phyloP scores from a whole-genome alignment of 2,113 vertebrate genomes.

The Lophura nycthemera region DNA sequence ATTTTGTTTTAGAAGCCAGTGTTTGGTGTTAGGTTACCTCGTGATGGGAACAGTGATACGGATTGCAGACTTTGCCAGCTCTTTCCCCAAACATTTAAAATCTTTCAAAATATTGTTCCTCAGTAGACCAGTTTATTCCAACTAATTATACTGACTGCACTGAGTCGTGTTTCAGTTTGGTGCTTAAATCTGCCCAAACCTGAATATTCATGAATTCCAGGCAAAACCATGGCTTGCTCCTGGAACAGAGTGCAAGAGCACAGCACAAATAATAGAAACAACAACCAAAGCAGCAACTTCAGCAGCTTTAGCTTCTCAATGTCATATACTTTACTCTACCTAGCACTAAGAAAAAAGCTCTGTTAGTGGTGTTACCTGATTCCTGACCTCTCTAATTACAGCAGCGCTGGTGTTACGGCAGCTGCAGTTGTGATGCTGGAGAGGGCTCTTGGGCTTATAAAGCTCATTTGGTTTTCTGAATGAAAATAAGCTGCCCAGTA shows the following conservation, averaged over 20 bases:
- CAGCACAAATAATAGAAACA: background rate
- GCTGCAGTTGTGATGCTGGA: background rate
- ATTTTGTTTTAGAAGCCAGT: conserved; percentile 18
- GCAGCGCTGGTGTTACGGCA: background rate
- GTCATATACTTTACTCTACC: background rate
- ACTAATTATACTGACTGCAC: background rate
- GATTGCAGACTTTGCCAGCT: conserved; percentile 5
- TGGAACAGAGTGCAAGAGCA: background rate
- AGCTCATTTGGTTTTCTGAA: background rate
- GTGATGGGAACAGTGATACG: background rate
- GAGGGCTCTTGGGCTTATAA: background rate
- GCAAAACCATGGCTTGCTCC: background rate
- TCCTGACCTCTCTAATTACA: background rate
- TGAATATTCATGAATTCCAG: conserved; percentile 16
- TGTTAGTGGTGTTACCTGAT: background rate
- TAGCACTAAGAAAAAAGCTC: background rate
- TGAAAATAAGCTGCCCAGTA: background rate
- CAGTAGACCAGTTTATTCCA: background rate
- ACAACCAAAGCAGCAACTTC: background rate
- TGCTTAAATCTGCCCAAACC: background rate
- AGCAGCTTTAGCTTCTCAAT: background rate
- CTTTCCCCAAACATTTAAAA: conserved; percentile 31
- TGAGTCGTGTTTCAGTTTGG: background rate
- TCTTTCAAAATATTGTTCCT: conserved; percentile 48
- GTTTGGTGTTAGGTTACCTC: conserved; percentile 30